Percentiles rank a stretch among this genome's conserved stretches.
These are phyloP conservation scores for Sialis lutaria DNA, from an alignment of 2,888 invertebrate genomes.

Conservation along the genomic window DNA sequence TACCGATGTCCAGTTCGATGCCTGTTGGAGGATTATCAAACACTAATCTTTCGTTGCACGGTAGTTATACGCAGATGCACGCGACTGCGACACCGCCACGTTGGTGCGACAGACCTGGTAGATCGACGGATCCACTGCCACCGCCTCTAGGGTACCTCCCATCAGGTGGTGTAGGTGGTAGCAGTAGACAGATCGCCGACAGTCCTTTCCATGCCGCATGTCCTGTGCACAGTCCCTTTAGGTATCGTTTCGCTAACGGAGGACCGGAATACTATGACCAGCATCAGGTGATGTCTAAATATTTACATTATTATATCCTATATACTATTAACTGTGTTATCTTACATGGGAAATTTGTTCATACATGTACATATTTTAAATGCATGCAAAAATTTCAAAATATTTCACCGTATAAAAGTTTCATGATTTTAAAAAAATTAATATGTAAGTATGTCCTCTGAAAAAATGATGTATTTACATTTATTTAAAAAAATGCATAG, in stretches of 20 bases:
- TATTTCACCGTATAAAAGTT: too few relatives aligned
- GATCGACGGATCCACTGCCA: constrained; percentile 28
- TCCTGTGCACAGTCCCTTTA: constrained; percentile 59
- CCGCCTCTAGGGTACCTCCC: constrained; percentile 27
- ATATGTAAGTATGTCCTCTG: too few relatives aligned
- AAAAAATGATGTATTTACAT: too few relatives aligned
- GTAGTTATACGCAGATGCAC: constrained; percentile 19
- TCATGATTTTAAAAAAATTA: too few relatives aligned
- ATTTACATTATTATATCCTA: not conserved
- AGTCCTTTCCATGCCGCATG: constrained; percentile 37
- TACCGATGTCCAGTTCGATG: constrained; percentile 5
- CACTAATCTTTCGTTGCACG: constrained; percentile 16
- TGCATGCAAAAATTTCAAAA: too few relatives aligned
- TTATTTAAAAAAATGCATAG: too few relatives aligned
- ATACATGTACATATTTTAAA: too few relatives aligned
- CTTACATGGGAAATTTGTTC: too few relatives aligned
- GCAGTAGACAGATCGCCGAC: constrained; percentile 29
- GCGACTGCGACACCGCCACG: constrained; percentile 14
- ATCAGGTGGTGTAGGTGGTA: constrained; percentile 28
- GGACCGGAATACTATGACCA: constrained; percentile 28
- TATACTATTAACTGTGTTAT: not conserved
- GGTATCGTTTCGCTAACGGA: constrained; percentile 39
- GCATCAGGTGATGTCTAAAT: constrained; percentile 23
- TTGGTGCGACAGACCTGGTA: constrained; percentile 18
- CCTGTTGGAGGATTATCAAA: constrained; percentile 13